phyloP scores from a whole-genome alignment of 2,113 vertebrate species.

The Phalacrocorax pelagicus region DNA sequence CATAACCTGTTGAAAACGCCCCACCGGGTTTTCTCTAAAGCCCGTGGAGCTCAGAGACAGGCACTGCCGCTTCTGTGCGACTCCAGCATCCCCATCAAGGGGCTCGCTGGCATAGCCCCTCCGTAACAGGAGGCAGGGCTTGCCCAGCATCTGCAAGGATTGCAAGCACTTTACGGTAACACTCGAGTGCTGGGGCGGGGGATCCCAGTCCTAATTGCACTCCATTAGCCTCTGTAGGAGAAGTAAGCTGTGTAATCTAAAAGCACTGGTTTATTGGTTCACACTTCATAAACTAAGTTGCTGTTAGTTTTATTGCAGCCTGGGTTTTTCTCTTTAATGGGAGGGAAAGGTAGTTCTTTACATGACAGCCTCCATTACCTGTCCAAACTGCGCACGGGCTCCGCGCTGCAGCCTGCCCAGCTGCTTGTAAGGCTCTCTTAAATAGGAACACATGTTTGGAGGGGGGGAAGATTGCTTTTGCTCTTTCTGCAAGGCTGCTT shows the following conservation, averaged over 20 bases:
- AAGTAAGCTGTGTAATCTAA: background rate
- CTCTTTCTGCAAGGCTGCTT: background rate
- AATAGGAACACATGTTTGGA: constrained; percentile 51
- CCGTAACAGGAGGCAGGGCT: fast-evolving
- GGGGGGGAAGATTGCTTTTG: background rate
- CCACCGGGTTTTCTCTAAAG: background rate
- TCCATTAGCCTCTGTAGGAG: background rate
- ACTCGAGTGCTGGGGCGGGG: background rate
- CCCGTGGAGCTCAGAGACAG: background rate
- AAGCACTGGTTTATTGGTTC: constrained; percentile 63
- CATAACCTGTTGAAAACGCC: fast-evolving
- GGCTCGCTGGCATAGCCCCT: fast-evolving
- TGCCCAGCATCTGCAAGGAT: fast-evolving
- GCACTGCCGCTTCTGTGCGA: background rate
- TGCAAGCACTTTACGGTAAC: background rate
- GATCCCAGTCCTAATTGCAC: background rate
- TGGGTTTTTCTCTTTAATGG: background rate
- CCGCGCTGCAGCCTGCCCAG: background rate
- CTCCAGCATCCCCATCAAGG: background rate
- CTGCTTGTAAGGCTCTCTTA: constrained; percentile 26
- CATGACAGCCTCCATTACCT: background rate
- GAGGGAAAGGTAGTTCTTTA: background rate
- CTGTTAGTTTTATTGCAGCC: constrained; percentile 56
- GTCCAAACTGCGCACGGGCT: background rate
- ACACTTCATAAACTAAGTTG: constrained; percentile 61